phyloP scores from a whole-genome alignment of 2,888 invertebrate species.

The Cheilosia pagana region DNA sequence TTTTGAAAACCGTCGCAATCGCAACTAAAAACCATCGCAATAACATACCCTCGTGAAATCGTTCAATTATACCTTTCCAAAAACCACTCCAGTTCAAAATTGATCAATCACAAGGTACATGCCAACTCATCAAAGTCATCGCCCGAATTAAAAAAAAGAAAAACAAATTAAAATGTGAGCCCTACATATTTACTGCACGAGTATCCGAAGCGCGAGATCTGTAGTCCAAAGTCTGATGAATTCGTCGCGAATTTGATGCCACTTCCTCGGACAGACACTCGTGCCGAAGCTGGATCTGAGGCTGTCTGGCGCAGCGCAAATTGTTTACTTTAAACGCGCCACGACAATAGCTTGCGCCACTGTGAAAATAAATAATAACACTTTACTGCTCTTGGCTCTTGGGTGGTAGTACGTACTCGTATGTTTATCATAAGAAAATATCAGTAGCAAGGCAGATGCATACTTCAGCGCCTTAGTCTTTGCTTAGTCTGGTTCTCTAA shows the following conservation, averaged over 20 bases:
- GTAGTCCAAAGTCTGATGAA: constrained; percentile 20
- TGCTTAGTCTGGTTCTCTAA: constrained; percentile 17
- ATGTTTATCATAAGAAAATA: constrained; percentile 5
- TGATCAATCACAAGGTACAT: constrained; percentile 32
- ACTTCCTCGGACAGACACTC: constrained; percentile 8
- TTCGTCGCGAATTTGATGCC: constrained; percentile 35
- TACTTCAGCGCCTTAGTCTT: constrained; percentile 5
- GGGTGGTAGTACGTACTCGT: constrained; percentile 20
- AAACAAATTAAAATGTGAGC: background rate
- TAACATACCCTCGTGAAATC: too few species aligned
- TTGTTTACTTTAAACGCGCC: constrained; percentile 37
- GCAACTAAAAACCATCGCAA: too few species aligned
- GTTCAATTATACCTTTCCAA: background rate
- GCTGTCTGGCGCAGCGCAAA: constrained; percentile 27
- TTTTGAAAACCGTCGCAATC: too few species aligned
- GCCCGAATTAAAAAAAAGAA: constrained; percentile 16
- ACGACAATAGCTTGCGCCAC: constrained; percentile 58
- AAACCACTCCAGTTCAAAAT: background rate
- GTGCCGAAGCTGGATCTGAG: background rate
- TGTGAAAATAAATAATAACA: constrained; percentile 22
- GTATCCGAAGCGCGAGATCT: background rate
- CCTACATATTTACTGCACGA: constrained; percentile 1
- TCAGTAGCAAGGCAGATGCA: background rate
- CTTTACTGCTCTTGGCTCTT: constrained; percentile 18
- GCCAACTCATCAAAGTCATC: constrained; percentile 55